Conservation (phyloP, 2,797 vertebrate species). For the Sebastes oblongus region DNA sequence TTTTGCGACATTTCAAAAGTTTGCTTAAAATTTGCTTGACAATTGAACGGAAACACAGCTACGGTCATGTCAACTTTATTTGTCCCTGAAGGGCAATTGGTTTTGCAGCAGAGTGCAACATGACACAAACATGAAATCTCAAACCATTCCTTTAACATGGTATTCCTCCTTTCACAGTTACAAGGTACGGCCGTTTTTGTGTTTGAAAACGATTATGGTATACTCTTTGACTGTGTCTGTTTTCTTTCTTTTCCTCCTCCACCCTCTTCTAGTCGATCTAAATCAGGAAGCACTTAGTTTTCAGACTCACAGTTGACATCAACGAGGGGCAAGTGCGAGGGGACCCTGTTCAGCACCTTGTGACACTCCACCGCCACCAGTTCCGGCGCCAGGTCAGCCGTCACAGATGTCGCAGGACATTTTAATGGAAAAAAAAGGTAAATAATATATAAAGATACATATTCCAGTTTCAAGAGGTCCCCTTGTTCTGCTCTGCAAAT, state of each 20-base stretch:
- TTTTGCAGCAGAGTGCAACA: background rate
- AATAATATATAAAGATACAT: conserved; percentile 76
- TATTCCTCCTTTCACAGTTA: background rate
- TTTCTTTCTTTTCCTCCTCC: background rate
- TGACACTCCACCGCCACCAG: conserved; percentile 59
- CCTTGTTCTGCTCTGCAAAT: conserved; percentile 14
- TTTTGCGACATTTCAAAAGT: too few relatives aligned
- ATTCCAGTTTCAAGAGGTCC: conserved; percentile 46
- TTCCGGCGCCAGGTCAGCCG: conserved; percentile 65
- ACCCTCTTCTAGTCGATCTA: conserved; percentile 43
- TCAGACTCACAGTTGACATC: conserved; percentile 37
- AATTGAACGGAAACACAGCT: too few relatives aligned
- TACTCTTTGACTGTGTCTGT: background rate
- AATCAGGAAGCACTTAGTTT: conserved; percentile 72
- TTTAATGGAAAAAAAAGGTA: conserved; percentile 79
- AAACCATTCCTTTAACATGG: background rate
- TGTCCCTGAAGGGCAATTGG: background rate
- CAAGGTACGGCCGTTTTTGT: background rate
- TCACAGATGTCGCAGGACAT: conserved; percentile 80
- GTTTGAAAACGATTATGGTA: background rate
- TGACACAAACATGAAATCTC: background rate
- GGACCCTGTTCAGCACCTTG: conserved; percentile 64
- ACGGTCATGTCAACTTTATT: background rate
- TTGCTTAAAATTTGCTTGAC: too few relatives aligned
- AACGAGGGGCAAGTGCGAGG: conserved; percentile 38